These are phyloP conservation scores for Troides aeacus DNA, from an alignment of 2,888 invertebrate species.

Conservation along the genomic window DNA sequence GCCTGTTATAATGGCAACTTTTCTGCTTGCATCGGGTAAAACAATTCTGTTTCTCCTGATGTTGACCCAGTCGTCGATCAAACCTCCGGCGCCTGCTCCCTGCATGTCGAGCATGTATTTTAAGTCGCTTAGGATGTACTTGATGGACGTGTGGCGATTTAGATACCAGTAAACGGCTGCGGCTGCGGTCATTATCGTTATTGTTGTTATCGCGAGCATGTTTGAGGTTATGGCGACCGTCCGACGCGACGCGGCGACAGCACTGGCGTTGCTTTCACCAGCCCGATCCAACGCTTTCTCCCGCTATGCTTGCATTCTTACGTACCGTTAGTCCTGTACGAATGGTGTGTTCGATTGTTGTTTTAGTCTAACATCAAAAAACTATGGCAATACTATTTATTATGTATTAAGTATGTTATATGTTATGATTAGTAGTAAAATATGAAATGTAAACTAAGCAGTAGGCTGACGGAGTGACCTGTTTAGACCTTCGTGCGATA, in stretches of 20 bases:
- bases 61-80: constrained; percentile 81
- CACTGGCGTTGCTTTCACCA: constrained; percentile 72
- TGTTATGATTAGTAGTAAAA: background rate
- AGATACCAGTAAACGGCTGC: constrained; percentile 68
- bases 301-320: constrained; percentile 53
- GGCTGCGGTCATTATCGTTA: constrained; percentile 48
- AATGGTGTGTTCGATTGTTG: constrained; percentile 9
- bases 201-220: constrained; percentile 54
- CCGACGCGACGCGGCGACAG: constrained; percentile 55
- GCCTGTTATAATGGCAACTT: constrained; percentile 91
- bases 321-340: constrained; percentile 66
- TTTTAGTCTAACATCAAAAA: background rate
- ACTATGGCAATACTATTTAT: background rate
- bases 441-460: background rate
- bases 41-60: constrained; percentile 80
- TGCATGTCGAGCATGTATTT: constrained; percentile 80
- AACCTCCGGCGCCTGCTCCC: constrained; percentile 78
- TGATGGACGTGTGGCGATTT: constrained; percentile 77
- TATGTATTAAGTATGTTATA: background rate
- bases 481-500: background rate
- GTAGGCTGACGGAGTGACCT: background rate
- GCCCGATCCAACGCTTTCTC: constrained; percentile 74
- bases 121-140: constrained; percentile 74
- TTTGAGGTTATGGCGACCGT: constrained; percentile 60
- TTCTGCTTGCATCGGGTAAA: constrained; percentile 82